Conservation (phyloP, 2,113 vertebrate genomes). For the Gopherus evgoodei region DNA sequence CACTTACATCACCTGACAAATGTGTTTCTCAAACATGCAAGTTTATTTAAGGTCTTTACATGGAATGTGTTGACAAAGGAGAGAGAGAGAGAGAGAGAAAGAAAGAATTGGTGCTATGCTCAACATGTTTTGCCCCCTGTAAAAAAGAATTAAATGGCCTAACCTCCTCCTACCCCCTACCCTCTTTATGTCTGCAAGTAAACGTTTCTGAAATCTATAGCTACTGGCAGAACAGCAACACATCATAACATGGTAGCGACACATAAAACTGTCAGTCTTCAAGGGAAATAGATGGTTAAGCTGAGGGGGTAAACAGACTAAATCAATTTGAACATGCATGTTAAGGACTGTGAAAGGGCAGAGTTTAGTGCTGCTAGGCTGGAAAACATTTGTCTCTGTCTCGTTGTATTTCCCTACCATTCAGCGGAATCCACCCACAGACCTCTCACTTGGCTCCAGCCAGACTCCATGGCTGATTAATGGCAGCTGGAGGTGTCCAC, state of each 20-base stretch:
- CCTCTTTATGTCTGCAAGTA: constrained; percentile 83
- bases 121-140: constrained; percentile 80
- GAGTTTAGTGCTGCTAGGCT: constrained; percentile 79
- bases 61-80: constrained; percentile 61
- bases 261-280: constrained; percentile 90
- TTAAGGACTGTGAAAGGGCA: constrained; percentile 81
- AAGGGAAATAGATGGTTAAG: constrained; percentile 84
- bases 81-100: constrained; percentile 30
- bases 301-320: constrained; percentile 83
- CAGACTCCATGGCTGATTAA: constrained; percentile 91
- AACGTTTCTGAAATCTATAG: constrained; percentile 87
- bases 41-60: constrained; percentile 71
- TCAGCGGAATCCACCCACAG: constrained; percentile 80
- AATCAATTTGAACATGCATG: constrained; percentile 89
- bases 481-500: constrained; percentile 92
- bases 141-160: constrained; percentile 74
- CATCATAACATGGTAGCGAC: constrained; percentile 89
- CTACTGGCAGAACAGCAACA: constrained; percentile 83
- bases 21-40: constrained; percentile 66
- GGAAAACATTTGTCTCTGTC: constrained; percentile 89
- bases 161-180: neutral
- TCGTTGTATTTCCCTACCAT: constrained; percentile 83
- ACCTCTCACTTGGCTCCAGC: constrained; percentile 88
- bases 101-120: constrained; percentile 75
- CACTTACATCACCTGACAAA: constrained; percentile 80